A percentile compares a stretch with the other conserved stretches of the same genome.
These are phyloP conservation scores for Brachyptera putata DNA, from an alignment of 2,888 invertebrate genomes.

Conservation along the genomic window DNA sequence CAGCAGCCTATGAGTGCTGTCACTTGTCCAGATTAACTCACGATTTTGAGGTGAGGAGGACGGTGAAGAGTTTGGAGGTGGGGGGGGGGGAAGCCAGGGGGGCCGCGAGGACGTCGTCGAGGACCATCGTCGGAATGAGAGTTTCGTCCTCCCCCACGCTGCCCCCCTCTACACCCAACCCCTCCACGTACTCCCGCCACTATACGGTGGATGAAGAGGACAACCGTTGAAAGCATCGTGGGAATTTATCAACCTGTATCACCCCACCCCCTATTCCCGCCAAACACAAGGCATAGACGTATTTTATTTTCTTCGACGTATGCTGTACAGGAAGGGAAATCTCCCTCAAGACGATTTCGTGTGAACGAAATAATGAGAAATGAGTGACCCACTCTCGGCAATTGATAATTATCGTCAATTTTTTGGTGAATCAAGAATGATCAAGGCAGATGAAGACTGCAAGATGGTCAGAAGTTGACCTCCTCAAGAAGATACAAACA, in stretches of 20 bases:
- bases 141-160: background rate
- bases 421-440: too few relatives aligned
- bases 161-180: constrained; percentile 79
- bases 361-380: background rate
- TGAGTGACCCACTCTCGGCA: too few relatives aligned
- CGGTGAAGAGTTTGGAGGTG: constrained; percentile 10
- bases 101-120: background rate
- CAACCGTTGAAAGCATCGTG: constrained; percentile 36
- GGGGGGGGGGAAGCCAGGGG: constrained; percentile 1
- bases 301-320: constrained; percentile 24
- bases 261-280: constrained; percentile 16
- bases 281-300: constrained; percentile 13
- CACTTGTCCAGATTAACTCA: constrained; percentile 33
- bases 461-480: too few relatives aligned
- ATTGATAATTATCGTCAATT: too few relatives aligned
- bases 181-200: constrained; percentile 89
- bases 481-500: too few relatives aligned
- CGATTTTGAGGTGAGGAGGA: constrained; percentile 29
- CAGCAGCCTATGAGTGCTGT: constrained; percentile 33
- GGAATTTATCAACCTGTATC: constrained; percentile 32
- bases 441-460: too few relatives aligned
- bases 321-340: constrained; percentile 1
- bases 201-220: constrained; percentile 18
- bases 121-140: background rate
- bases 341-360: background rate